phyloP scores from a whole-genome alignment of 2,113 vertebrate species.

The Thalassoma bifasciatum region DNA sequence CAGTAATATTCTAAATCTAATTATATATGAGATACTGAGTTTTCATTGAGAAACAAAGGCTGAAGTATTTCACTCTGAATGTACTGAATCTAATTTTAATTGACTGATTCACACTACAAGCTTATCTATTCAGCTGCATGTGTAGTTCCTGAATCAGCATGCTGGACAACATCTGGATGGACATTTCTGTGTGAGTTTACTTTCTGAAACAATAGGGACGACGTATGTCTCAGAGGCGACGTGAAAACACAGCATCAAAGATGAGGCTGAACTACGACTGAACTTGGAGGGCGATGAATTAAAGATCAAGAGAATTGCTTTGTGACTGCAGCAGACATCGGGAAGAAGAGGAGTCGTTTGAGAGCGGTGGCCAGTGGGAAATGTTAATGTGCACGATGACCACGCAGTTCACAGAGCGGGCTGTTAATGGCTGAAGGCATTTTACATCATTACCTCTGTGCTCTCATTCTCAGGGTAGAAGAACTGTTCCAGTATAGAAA shows the following conservation, averaged over 20 bases:
- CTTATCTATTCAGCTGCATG: no score
- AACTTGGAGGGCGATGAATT: conserved; percentile 71
- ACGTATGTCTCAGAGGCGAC: background rate
- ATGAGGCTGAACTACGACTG: conserved; percentile 64
- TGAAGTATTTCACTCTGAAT: background rate
- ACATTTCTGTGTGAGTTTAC: background rate
- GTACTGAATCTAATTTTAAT: background rate
- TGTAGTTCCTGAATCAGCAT: no score
- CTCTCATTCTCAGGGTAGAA: background rate
- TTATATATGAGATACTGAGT: no score
- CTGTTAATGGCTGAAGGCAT: conserved; percentile 9
- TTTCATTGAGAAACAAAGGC: no score
- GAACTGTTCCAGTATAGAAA: background rate
- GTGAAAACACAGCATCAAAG: conserved; percentile 25
- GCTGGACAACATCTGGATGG: background rate
- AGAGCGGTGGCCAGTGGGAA: conserved; percentile 16
- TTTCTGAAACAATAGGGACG: conserved; percentile 1
- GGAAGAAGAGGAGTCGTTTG: conserved; percentile 34
- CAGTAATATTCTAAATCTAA: no score
- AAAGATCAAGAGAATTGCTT: conserved; percentile 72
- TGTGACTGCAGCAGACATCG: conserved; percentile 20
- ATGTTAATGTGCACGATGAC: conserved; percentile 39
- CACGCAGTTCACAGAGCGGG: conserved; percentile 14
- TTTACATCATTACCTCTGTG: background rate
- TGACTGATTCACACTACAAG: no score